These are phyloP conservation scores for Asarcornis scutulata DNA, from an alignment of 2,113 vertebrate genomes.

Conservation along the genomic window DNA sequence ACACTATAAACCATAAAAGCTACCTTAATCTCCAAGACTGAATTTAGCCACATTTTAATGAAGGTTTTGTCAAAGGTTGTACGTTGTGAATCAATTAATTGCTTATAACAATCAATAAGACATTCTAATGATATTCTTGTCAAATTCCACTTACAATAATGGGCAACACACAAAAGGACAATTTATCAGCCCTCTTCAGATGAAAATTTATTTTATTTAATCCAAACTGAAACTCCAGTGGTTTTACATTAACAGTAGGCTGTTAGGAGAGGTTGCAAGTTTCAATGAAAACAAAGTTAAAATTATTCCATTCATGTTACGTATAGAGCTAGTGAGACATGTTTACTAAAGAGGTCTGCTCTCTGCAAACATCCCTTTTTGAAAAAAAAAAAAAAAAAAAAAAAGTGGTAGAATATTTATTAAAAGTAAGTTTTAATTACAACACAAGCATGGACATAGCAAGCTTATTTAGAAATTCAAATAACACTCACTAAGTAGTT, in stretches of 20 bases:
- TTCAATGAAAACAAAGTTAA: background rate
- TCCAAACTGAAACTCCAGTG: background rate
- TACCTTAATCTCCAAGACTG: background rate
- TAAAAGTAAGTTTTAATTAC: background rate
- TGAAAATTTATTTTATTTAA: background rate
- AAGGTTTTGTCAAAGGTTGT: background rate
- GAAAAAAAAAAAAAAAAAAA: background rate
- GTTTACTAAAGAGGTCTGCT: background rate
- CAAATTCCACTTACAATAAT: background rate
- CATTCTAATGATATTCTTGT: background rate
- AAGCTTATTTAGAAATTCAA: background rate
- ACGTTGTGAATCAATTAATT: background rate
- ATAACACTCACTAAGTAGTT: background rate
- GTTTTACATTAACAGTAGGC: background rate
- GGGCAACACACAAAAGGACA: background rate
- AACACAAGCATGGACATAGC: background rate
- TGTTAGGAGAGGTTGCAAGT: background rate
- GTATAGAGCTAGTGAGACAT: background rate
- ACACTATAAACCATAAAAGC: background rate
- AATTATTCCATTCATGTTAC: background rate
- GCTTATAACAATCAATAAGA: background rate
- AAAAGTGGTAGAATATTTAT: background rate
- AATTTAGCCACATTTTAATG: background rate
- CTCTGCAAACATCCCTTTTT: background rate
- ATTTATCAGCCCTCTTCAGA: background rate